Percentiles rank a stretch among this genome's conserved stretches.
Evolutionary conservation across 2,113 vertebrate genomes (phyloP).

Genomic region (Lutjanus erythropterus): DNA sequence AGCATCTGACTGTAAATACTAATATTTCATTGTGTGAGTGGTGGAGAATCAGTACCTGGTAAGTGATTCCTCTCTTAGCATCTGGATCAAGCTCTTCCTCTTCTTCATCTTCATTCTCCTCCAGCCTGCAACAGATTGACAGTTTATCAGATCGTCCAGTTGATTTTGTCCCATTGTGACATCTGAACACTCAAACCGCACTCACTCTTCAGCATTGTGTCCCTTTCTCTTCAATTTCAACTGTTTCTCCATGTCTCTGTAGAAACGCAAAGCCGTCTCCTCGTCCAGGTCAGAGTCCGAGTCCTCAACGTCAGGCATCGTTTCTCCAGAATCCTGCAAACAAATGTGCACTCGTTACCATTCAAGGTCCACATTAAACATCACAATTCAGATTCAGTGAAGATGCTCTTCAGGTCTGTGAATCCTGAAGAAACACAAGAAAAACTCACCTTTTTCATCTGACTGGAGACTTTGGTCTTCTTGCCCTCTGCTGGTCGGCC

Average conservation of each 20-base stretch:
- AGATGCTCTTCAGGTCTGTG: not conserved
- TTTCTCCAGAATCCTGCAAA: constrained; percentile 62
- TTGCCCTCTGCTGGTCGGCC: constrained; percentile 54
- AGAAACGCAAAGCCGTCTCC: constrained; percentile 87
- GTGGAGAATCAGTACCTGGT: constrained; percentile 79
- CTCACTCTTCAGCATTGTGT: constrained; percentile 77
- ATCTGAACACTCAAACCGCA: not conserved
- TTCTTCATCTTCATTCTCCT: constrained; percentile 50
- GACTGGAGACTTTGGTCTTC: constrained; percentile 68
- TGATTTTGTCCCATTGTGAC: not conserved
- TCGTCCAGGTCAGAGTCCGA: constrained; percentile 84
- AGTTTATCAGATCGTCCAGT: not conserved
- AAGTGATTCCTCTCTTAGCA: constrained; percentile 87
- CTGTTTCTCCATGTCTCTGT: constrained; percentile 80
- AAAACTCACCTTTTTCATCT: constrained; percentile 60
- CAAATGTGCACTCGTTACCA: not conserved
- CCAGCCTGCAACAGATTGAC: constrained; percentile 59
- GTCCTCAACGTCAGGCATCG: constrained; percentile 45
- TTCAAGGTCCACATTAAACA: not conserved
- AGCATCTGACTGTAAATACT: not conserved
- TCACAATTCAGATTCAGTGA: not conserved
- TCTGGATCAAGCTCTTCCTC: constrained; percentile 70
- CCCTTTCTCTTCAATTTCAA: constrained; percentile 81
- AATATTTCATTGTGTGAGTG: not conserved
- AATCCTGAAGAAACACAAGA: not conserved